A percentile compares a stretch with the other conserved stretches of the same genome.
phyloP scores from a whole-genome alignment of 2,113 vertebrate genomes.

The Tamias sibiricus region DNA sequence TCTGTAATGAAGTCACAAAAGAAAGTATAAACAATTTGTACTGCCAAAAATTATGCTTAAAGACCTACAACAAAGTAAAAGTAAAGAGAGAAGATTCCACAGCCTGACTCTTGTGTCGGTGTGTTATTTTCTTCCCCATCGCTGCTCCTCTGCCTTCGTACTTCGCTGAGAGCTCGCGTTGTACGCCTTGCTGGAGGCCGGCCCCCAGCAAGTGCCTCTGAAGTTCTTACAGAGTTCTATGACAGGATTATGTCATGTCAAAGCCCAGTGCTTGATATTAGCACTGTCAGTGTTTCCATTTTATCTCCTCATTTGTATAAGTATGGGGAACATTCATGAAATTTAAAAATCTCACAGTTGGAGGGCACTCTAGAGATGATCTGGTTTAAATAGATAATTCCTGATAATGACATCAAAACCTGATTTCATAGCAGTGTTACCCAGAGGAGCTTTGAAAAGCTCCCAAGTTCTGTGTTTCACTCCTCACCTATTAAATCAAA shows the following conservation, averaged over 20 bases:
- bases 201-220: not conserved
- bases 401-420: too few species aligned
- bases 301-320: not conserved
- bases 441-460: not conserved
- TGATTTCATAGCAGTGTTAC: not conserved
- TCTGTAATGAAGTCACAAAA: too few species aligned
- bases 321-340: fast-evolving
- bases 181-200: too few species aligned
- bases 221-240: not conserved
- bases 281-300: not conserved
- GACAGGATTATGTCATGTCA: not conserved
- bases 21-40: too few species aligned
- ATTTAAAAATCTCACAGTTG: not conserved
- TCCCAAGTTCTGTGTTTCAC: not conserved
- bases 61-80: too few species aligned
- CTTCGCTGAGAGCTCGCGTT: too few species aligned
- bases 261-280: not conserved
- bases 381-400: not conserved
- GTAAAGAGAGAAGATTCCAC: too few species aligned
- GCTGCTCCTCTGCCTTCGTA: too few species aligned
- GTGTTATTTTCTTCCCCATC: too few species aligned
- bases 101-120: too few species aligned
- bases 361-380: not conserved
- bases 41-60: too few species aligned
- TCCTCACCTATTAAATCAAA: not conserved